Conservation (phyloP, 2,113 vertebrate species). For the Progne subis region DNA sequence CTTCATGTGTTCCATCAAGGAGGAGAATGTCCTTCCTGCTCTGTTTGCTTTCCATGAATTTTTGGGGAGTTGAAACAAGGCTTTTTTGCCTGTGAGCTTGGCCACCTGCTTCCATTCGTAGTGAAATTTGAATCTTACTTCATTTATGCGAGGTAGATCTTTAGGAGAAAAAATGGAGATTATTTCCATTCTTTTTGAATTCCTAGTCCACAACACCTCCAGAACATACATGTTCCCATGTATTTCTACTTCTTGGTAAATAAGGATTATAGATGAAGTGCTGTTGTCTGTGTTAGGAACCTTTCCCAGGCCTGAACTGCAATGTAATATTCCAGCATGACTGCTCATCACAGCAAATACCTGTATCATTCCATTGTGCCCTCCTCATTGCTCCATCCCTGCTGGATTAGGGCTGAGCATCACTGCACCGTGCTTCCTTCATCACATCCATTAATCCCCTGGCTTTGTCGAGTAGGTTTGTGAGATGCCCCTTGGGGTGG, state of each 20-base stretch:
- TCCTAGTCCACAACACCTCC: background rate
- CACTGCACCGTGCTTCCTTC: constrained; percentile 35
- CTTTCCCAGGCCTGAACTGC: background rate
- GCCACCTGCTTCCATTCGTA: background rate
- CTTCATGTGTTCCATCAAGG: background rate
- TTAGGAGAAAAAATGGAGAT: background rate
- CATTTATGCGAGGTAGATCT: background rate
- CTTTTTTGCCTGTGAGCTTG: background rate
- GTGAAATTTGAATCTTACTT: background rate
- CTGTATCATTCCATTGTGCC: background rate
- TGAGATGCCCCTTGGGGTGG: background rate
- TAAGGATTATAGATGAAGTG: constrained; percentile 73
- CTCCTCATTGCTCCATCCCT: background rate
- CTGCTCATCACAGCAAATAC: background rate
- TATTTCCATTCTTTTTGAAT: background rate
- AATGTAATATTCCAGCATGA: constrained; percentile 52
- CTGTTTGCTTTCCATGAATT: background rate
- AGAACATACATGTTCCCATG: background rate
- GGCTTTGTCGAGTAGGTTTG: background rate
- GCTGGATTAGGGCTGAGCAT: constrained; percentile 10
- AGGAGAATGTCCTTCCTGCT: background rate
- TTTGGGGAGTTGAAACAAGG: background rate
- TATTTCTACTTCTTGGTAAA: background rate
- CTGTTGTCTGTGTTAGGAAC: background rate
- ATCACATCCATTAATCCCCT: background rate